A percentile compares a stretch with the other conserved stretches of the same genome.
Evolutionary conservation across 2,888 invertebrate species (phyloP).

Genomic region (Erebia epiphron): DNA sequence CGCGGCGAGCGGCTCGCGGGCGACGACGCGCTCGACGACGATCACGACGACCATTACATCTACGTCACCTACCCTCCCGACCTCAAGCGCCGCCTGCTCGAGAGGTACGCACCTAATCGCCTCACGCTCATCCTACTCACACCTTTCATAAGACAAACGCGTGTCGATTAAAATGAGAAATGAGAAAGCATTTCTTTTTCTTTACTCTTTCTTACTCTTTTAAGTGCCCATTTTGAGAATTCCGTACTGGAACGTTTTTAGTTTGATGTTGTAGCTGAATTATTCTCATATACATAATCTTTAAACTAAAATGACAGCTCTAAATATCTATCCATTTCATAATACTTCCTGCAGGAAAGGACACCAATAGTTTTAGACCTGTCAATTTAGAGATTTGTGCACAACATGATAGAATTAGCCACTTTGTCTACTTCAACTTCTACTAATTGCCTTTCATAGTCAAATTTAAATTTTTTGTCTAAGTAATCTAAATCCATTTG

Average conservation of each 20-base stretch:
- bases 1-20: conserved; percentile 77
- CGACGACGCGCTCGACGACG: conserved; percentile 73
- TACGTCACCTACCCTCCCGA: conserved; percentile 95
- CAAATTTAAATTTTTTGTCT: neutral
- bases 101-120: conserved; percentile 85
- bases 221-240: neutral
- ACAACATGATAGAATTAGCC: too few species aligned
- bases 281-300: too few species aligned
- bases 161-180: conserved; percentile 56
- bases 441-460: neutral
- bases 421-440: neutral
- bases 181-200: too few species aligned
- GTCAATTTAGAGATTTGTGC: too few species aligned
- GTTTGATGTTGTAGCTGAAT: neutral
- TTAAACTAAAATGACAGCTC: too few species aligned
- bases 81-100: conserved; percentile 90
- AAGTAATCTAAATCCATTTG: neutral
- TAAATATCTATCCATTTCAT: too few species aligned
- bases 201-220: neutral
- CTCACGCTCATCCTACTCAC: conserved; percentile 68
- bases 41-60: conserved; percentile 90
- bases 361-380: too few species aligned
- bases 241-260: neutral
- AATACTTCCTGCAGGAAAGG: too few species aligned
- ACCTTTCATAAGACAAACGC: conserved; percentile 67